phyloP scores from a whole-genome alignment of 2,113 vertebrate genomes.

The Cyanistes caeruleus region DNA sequence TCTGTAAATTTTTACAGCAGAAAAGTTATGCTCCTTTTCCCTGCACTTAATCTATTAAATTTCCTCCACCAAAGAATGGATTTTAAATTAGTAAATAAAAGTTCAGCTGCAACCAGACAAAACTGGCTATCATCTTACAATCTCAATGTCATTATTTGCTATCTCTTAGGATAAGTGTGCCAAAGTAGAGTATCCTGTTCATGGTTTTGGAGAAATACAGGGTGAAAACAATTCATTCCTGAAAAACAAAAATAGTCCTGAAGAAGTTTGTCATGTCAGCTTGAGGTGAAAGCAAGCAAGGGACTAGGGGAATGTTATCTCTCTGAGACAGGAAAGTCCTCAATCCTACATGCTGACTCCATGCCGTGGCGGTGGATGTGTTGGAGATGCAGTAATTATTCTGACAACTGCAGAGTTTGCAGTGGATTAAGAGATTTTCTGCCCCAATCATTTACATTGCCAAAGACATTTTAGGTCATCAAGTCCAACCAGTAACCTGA shows the following conservation, averaged over 20 bases:
- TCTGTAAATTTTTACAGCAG: neutral
- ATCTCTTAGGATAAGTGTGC: neutral
- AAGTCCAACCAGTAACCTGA: neutral
- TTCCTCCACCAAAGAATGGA: neutral
- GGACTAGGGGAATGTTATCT: neutral
- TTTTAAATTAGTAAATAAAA: neutral
- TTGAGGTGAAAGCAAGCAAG: neutral
- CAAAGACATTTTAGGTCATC: neutral
- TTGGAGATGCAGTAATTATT: neutral
- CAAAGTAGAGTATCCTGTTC: neutral
- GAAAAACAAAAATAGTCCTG: neutral
- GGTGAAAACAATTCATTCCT: neutral
- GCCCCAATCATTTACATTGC: neutral
- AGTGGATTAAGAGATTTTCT: neutral
- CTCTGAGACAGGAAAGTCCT: neutral
- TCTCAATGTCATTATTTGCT: neutral
- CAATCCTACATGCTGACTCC: rapidly evolving
- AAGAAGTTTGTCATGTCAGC: neutral
- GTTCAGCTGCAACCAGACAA: neutral
- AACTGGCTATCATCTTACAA: neutral
- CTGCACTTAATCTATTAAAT: neutral
- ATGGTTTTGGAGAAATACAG: neutral
- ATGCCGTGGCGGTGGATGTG: neutral
- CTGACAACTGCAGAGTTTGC: neutral
- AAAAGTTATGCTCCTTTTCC: neutral